Percentiles rank a stretch among this genome's conserved stretches.
Conservation (phyloP, 2,888 invertebrate genomes). For the Zygogramma bicolorata region DNA sequence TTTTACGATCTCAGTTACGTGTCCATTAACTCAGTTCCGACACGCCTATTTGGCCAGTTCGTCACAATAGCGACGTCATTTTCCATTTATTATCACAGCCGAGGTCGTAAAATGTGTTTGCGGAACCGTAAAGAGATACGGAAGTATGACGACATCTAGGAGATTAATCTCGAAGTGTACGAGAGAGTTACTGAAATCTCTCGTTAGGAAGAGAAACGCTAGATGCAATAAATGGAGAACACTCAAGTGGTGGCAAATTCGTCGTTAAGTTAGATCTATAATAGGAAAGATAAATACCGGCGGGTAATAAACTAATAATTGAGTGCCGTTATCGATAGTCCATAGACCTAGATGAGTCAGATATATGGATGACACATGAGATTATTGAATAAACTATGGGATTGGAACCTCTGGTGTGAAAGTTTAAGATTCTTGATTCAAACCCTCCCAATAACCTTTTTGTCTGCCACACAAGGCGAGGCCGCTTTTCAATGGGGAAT, state of each 20-base stretch:
- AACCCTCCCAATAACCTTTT: too few relatives aligned
- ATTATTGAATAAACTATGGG: too few relatives aligned
- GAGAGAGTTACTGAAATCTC: neutral
- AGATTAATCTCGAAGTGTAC: neutral
- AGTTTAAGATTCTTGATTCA: too few relatives aligned
- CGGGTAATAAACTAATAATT: neutral
- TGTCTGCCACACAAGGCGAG: too few relatives aligned
- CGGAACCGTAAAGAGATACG: neutral
- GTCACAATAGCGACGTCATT: neutral
- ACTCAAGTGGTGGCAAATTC: neutral
- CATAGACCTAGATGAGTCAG: too few relatives aligned
- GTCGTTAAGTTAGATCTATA: neutral
- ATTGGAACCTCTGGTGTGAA: too few relatives aligned
- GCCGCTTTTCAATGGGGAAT: too few relatives aligned
- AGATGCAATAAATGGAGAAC: neutral
- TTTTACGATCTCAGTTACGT: neutral
- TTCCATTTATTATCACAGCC: neutral
- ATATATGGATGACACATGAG: too few relatives aligned
- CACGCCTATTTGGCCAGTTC: neutral
- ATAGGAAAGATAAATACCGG: neutral
- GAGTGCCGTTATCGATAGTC: neutral
- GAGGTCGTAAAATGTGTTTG: neutral
- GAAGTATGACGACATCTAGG: neutral
- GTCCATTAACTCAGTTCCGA: neutral
- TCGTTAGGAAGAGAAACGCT: neutral